Evolutionary conservation across 2,888 invertebrate species (phyloP).

Genomic region (Luperina nickerlii): DNA sequence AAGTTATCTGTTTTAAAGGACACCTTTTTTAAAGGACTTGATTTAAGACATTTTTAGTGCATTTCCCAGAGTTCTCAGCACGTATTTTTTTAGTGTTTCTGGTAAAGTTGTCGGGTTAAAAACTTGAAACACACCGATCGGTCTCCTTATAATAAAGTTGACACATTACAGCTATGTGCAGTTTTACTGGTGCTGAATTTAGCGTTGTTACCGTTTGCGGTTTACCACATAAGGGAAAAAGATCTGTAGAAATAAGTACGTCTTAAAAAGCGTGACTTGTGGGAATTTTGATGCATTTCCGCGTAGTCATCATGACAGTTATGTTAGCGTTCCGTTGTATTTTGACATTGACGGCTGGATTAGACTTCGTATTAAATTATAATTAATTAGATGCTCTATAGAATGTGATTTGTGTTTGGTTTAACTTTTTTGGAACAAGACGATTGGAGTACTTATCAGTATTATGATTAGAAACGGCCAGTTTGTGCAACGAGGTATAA

Average conservation of each 20-base stretch:
- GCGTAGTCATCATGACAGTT: slow-evolving; percentile 40
- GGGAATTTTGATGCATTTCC: slow-evolving; percentile 41
- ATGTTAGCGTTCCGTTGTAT: slow-evolving; percentile 28
- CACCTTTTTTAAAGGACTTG: slow-evolving; percentile 23
- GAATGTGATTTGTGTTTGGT: not conserved
- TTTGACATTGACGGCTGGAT: slow-evolving; percentile 17
- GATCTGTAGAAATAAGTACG: slow-evolving; percentile 15
- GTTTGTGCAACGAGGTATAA: not conserved
- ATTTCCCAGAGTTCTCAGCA: slow-evolving; percentile 41
- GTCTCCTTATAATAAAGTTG: slow-evolving; percentile 29
- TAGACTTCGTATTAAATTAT: not conserved
- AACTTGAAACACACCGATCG: slow-evolving; percentile 15
- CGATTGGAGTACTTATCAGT: not conserved
- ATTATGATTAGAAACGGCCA: slow-evolving; percentile 9
- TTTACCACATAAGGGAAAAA: slow-evolving; percentile 52
- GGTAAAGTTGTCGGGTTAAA: slow-evolving; percentile 30
- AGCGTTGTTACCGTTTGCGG: slow-evolving; percentile 34
- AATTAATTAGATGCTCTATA: not conserved
- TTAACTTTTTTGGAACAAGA: not conserved
- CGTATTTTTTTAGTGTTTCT: slow-evolving; percentile 52
- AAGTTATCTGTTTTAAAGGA: not conserved
- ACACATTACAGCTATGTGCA: slow-evolving; percentile 36
- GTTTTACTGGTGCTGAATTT: slow-evolving; percentile 32
- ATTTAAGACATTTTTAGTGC: slow-evolving; percentile 25
- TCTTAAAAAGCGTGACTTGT: slow-evolving; percentile 26